Evolutionary conservation across 2,888 invertebrate species (phyloP), one percentile per base, ranked within the genome.

Genomic region (Spodoptera exigua): DNA sequence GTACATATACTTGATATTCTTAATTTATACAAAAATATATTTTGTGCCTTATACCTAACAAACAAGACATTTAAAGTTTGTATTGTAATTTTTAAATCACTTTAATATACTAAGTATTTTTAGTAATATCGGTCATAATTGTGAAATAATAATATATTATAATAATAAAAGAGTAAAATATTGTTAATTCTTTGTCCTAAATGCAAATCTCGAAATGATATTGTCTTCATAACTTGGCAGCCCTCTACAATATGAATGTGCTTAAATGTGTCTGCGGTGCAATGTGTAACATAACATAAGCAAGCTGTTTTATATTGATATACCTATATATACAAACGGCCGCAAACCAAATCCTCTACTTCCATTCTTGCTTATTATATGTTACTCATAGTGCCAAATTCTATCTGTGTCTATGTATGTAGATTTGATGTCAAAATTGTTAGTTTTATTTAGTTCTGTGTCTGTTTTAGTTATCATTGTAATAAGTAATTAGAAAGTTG

Each of bases 401-500:
- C 34, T 11, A 16, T 46, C 1, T 45, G 35, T 46, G 7, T 49
- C 21, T 48, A 5, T 55, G 32, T 55, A 27, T 21, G 27, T 57
- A 43, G 37, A 49, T 40, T 49, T 51, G 43, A 16, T 58, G 43
- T 40, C 3, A 37, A 48, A 57, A 53, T 13, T 70, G 39, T 58
- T 43, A 37, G 39, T 41, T 35, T 35, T 56, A 45, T 35, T 35
- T 56, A 51, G 18, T 39, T 55, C 35, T 41, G 10, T 61, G 54
- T 66, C n/a, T 49, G 48, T 51, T 5, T 57, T 64, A 67, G 52
- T 21, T 17, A 62, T 49, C 34, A 11, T 21, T 35, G n/a, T 32
- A 21, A 10, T 34, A 37, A n/a, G 47, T 46, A 48, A 44, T 36
- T 35, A 18, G 2, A 40, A n/a, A 17, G 32, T 61, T 35, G 9